Conservation (phyloP, 2,888 invertebrate genomes). For the Parnassius smintheus region DNA sequence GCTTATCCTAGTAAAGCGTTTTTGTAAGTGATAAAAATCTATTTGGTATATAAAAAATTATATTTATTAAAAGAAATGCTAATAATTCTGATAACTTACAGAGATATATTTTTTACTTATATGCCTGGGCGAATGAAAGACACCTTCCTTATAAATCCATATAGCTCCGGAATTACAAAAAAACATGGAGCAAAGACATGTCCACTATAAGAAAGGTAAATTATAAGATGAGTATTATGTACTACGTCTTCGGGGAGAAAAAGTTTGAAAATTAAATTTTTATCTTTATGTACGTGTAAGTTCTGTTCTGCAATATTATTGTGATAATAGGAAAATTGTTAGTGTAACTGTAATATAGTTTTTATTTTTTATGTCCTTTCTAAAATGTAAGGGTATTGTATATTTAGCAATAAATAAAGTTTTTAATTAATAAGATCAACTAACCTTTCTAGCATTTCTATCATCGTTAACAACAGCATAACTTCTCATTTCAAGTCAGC, state of each 20-base stretch:
- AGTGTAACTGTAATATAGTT: too few relatives aligned
- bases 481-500: too few relatives aligned
- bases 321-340: too few relatives aligned
- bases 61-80: not conserved
- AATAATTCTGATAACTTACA: conserved; percentile 41
- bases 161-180: conserved; percentile 51
- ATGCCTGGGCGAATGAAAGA: conserved; percentile 69
- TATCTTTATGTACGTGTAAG: too few relatives aligned
- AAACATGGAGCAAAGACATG: conserved; percentile 64
- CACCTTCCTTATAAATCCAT: conserved; percentile 60
- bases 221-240: not conserved
- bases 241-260: not conserved
- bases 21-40: conserved; percentile 50
- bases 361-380: too few relatives aligned
- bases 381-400: too few relatives aligned
- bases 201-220: conserved; percentile 40
- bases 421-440: too few relatives aligned
- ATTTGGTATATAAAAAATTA: not conserved
- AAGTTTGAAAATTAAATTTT: too few relatives aligned
- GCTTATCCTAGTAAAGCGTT: conserved; percentile 62
- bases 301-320: too few relatives aligned
- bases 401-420: too few relatives aligned
- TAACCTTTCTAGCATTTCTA: too few relatives aligned
- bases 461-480: too few relatives aligned
- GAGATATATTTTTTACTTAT: conserved; percentile 67